These are phyloP conservation scores for Drosophila bipectinata DNA, from an alignment of 1,140 invertebrate species.

Conservation along the genomic window DNA sequence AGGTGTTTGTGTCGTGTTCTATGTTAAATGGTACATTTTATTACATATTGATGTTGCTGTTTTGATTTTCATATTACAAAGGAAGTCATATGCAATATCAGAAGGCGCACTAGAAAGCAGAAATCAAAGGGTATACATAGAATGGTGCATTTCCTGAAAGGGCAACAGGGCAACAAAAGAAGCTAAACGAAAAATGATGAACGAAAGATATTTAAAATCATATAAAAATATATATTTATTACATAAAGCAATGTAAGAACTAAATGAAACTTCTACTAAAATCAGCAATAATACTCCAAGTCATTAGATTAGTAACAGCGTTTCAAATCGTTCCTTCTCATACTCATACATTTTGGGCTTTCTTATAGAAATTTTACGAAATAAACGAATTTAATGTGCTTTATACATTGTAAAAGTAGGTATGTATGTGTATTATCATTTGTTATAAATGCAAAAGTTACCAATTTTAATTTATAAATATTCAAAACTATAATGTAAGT, in stretches of 20 bases:
- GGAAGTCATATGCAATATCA: background rate
- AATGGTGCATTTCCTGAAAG: background rate
- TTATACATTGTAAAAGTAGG: constrained; percentile 58
- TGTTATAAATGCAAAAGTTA: constrained; percentile 67
- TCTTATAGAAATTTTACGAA: constrained; percentile 61
- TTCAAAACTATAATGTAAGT: constrained; percentile 32
- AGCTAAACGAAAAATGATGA: constrained; percentile 5
- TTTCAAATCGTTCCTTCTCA: constrained; percentile 28
- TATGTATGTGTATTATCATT: constrained; percentile 41
- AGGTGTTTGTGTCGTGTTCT: constrained; percentile 43
- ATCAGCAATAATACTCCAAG: constrained; percentile 57
- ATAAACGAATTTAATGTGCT: constrained; percentile 47
- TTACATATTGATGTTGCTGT: constrained; percentile 48
- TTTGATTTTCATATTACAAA: constrained; percentile 52
- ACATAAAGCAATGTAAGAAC: constrained; percentile 65
- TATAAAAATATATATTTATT: constrained; percentile 67
- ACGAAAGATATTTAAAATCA: constrained; percentile 29
- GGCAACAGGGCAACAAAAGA: constrained; percentile 1
- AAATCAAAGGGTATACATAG: background rate
- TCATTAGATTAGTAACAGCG: constrained; percentile 51
- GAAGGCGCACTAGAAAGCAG: background rate
- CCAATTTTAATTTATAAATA: constrained; percentile 56
- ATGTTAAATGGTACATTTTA: constrained; percentile 44
- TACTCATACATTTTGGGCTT: constrained; percentile 29
- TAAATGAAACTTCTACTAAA: constrained; percentile 67